Base-by-base conservation (phyloP, 1,140 invertebrate species). In the Diachasma alloeum region DNA sequence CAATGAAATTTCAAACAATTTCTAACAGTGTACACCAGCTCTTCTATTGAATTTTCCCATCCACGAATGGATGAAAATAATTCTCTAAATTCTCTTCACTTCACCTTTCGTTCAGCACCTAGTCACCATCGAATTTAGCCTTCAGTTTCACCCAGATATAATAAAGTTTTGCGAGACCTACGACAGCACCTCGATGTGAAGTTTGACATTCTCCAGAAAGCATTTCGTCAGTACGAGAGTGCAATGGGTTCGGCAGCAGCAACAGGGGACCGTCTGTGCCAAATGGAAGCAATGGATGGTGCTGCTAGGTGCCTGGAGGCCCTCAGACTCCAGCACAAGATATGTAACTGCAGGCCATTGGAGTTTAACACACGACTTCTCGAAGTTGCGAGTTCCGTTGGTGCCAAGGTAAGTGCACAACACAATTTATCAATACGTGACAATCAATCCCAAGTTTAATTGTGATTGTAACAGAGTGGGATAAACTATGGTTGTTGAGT, bases 281-380 rank as follows among this genome's bases (percentile, higher is more conserved):
- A 96, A 85, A 96, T 96, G 94, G 95, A 96, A 84, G 94, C 94
- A 0, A 96, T 96, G 95, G 95, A 96, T 81, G 95, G 95, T 0
- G 94, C 94, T 0, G 95, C 95, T 0, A 89, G 94, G 37, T 96
- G 95, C 81, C 87, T 96, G 39, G 95, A 96, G 84, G 93, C 93
- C 3, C 86, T 96, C 6, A 90, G 95, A 76, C 85, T 94, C 11
- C 94, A 96, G 80, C 94, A 94, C 82, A 94, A 95, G 84, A 96
- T 96, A 79, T 96, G 95, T 87, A 95, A 95, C 86, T 96, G 95
- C 85, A 91, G 94, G 42, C 94, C 95, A 6, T 88, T 96, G 24
- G 95, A 96, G 85, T 96, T 96, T 85, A 96, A 96, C 86, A 95
- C 94, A 0, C 91, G 94, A 73, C 87, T 96, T 6, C 87, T 96